phyloP scores from a whole-genome alignment of 1,140 invertebrate genomes.

The Diploscapter pachys region DNA sequence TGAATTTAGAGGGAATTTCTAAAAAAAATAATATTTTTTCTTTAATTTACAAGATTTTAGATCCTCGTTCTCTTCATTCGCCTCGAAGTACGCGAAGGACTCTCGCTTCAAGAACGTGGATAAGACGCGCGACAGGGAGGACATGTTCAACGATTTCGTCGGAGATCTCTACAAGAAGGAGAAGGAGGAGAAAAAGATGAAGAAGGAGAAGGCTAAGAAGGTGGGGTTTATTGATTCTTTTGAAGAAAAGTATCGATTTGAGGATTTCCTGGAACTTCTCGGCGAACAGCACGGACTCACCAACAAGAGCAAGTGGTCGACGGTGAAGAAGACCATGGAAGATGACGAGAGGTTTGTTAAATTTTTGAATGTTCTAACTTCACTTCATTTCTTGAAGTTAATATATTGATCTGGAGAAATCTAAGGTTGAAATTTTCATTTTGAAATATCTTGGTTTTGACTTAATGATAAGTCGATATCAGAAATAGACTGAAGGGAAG shows the following conservation, averaged over 20 bases:
- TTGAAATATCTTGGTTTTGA: no score
- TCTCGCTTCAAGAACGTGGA: conserved; percentile 92
- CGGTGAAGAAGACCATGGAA: conserved; percentile 88
- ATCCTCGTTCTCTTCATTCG: conserved; percentile 89
- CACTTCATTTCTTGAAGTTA: no score
- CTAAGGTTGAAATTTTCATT: no score
- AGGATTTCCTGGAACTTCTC: conserved; percentile 42
- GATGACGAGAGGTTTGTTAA: conserved; percentile 63
- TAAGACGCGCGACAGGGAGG: conserved; percentile 89
- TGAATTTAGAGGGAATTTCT: not conserved
- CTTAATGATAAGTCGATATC: no score
- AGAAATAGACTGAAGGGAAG: no score
- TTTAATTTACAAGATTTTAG: conserved; percentile 62
- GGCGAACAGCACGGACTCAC: conserved; percentile 42
- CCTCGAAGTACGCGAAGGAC: conserved; percentile 85
- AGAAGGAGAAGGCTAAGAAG: conserved; percentile 72
- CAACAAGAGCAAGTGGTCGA: conserved; percentile 81
- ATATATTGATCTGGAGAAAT: no score
- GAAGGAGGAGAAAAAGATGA: conserved; percentile 85
- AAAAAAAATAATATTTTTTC: not conserved
- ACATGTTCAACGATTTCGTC: conserved; percentile 89
- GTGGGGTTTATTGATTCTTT: no score
- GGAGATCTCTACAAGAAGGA: conserved; percentile 83
- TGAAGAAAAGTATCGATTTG: no score
- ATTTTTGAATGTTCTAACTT: no score